Conservation (phyloP, 1,140 invertebrate species). For the Aphelenchoides besseyi region DNA sequence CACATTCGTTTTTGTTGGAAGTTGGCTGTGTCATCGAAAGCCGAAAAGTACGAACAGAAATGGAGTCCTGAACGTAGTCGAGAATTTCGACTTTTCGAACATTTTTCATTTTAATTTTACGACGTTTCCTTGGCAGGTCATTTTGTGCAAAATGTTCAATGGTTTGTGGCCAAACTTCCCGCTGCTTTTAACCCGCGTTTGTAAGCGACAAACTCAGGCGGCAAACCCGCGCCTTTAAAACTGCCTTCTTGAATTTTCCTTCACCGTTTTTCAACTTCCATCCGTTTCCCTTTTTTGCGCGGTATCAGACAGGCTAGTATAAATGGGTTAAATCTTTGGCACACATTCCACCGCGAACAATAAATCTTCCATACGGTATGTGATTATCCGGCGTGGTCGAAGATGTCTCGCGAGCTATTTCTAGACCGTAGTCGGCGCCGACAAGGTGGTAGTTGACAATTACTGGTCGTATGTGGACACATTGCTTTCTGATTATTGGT, state of each 20-base stretch:
- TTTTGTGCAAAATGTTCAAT: neutral
- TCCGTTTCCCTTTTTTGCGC: neutral
- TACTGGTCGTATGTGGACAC: neutral
- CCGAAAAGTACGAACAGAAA: no score
- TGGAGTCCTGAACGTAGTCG: no score
- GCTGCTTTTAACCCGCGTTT: neutral
- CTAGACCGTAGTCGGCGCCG: neutral
- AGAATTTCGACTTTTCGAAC: no score
- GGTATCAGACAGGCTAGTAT: no score
- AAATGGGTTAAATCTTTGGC: no score
- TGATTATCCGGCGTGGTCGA: neutral
- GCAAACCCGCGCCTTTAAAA: neutral
- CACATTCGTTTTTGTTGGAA: no score
- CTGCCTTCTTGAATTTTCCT: neutral
- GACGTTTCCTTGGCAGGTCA: neutral
- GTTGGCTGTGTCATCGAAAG: no score
- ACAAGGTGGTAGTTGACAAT: constrained; percentile 1
- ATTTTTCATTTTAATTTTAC: neutral
- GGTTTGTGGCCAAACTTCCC: neutral
- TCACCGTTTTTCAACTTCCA: neutral
- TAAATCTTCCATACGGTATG: neutral
- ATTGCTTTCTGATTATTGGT: neutral
- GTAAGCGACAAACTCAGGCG: neutral
- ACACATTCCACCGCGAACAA: no score
- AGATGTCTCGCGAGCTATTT: neutral